Base-by-base conservation (phyloP, 2,888 invertebrate species). In the Drosophila imparisetae region DNA sequence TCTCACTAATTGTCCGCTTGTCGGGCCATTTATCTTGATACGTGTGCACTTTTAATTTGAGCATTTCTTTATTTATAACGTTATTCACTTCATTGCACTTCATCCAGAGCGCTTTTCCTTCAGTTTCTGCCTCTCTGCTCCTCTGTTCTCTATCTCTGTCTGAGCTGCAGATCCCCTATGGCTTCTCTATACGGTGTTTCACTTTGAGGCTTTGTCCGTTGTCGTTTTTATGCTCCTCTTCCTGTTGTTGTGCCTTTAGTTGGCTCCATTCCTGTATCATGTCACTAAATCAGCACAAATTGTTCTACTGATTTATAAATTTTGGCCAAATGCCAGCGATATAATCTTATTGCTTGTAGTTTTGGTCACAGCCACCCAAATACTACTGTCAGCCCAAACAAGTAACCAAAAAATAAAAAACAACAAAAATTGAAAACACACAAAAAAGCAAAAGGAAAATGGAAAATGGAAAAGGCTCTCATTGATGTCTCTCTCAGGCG, bases 261-360 rank as follows among this genome's bases (percentile, higher is more conserved):
- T 75, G 70, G 73, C 75, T 78, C 75, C 45, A 34, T 65, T 75
- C 65, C 68, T 45, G 80, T 86, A 86, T 84, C 88, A 84, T 83
- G 86, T 87, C 86, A 87, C 84, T 87, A 86, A 86, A 86, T 86
- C 86, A 86, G 88, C 86, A 84, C 86, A 87, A 86, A 86, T 86
- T 87, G 86, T 80, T 81, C 86, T 73, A 86, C 86, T 86, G 86
- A 86, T 86, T 86, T 86, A 87, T 86, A 84, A 78, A 86, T 81
- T 82, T 81, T 87, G 88, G 88, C 86, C 83, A 72, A 84, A 74
- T 72, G 85, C 85, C 85, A 85, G 76, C 66, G 72, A 84, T 84
- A 83, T 83, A 81, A 85, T 85, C 85, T 73, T 74, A 86, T 85
- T 81, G 87, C 83, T 69, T 73, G 80, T 73, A 82, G 75, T 78